Evolutionary conservation across 2,797 vertebrate genomes (phyloP).

Genomic region (Sebastes oblongus): DNA sequence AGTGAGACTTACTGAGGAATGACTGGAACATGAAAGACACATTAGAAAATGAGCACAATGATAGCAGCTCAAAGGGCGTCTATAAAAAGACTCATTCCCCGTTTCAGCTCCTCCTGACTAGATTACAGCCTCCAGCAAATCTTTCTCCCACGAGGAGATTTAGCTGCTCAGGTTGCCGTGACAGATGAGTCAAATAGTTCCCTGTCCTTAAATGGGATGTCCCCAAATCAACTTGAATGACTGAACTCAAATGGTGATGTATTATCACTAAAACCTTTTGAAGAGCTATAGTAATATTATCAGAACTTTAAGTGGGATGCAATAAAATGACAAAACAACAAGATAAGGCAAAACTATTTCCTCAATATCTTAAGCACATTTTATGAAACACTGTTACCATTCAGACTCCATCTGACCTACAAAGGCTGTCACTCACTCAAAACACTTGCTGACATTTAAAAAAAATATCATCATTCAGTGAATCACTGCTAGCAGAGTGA

Average conservation of each 20-base stretch:
- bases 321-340: background rate
- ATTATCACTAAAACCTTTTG: background rate
- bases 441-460: slow-evolving; percentile 4
- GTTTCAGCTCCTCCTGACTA: slow-evolving; percentile 37
- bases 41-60: slow-evolving; percentile 24
- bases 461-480: background rate
- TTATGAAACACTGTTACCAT: background rate
- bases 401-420: background rate
- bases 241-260: background rate
- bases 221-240: slow-evolving; percentile 12
- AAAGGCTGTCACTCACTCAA: background rate
- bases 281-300: background rate
- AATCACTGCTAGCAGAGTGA: background rate
- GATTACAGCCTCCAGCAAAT: slow-evolving; percentile 63
- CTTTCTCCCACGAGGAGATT: slow-evolving; percentile 38
- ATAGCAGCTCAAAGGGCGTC: slow-evolving; percentile 16
- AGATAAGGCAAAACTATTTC: background rate
- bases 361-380: background rate
- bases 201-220: slow-evolving; percentile 30
- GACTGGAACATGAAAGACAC: slow-evolving; percentile 18
- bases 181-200: slow-evolving; percentile 47
- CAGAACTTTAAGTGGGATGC: background rate
- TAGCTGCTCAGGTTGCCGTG: slow-evolving; percentile 42
- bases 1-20: slow-evolving; percentile 1
- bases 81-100: slow-evolving; percentile 55